phyloP scores from a whole-genome alignment of 2,113 vertebrate genomes.

The Gallinago jamesoni region DNA sequence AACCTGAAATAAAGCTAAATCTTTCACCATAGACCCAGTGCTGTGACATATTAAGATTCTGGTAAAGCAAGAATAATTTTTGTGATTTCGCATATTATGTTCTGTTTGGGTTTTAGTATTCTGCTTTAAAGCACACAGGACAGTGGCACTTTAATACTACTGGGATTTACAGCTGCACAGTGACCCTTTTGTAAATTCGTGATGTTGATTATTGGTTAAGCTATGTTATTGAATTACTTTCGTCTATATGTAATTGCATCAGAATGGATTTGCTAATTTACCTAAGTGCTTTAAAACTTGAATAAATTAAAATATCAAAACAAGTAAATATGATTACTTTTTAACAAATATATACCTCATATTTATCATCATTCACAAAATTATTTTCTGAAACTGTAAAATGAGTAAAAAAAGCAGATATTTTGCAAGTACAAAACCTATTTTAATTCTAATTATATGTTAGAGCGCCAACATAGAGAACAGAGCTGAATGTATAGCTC shows the following conservation, averaged over 20 bases:
- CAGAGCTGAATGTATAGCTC: not conserved
- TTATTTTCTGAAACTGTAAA: not conserved
- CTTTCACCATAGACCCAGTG: not conserved
- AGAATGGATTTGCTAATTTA: not conserved
- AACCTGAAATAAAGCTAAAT: not conserved
- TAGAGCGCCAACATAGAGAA: not conserved
- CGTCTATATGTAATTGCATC: too few relatives aligned
- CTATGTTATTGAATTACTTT: not conserved
- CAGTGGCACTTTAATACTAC: not conserved
- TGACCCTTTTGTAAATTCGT: not conserved
- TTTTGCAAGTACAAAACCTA: not conserved
- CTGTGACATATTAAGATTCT: not conserved
- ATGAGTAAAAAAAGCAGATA: not conserved
- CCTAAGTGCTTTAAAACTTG: not conserved
- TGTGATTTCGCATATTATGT: not conserved
- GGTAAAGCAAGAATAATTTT: not conserved
- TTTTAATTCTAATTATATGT: not conserved
- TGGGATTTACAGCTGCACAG: not conserved
- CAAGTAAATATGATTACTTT: not conserved
- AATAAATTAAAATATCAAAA: not conserved
- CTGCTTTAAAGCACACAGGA: not conserved
- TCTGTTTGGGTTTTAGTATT: not conserved
- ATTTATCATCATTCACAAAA: not conserved
- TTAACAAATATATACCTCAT: not conserved
- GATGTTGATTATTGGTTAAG: not conserved